Evolutionary conservation across 2,888 invertebrate species (phyloP), one percentile per base, ranked within the genome.

Genomic region (Hololepta plana): DNA sequence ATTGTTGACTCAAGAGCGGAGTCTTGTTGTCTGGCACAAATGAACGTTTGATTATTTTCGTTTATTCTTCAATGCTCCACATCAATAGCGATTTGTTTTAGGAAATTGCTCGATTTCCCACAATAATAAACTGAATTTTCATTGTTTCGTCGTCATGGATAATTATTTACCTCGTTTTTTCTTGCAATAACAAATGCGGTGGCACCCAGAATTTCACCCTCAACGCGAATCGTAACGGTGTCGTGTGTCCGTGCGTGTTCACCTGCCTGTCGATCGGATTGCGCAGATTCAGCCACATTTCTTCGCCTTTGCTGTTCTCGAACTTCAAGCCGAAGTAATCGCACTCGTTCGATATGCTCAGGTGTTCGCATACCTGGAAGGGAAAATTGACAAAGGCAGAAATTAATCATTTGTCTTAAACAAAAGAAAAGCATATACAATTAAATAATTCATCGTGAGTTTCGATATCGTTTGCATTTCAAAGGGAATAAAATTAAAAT

Each of bases 151-250:
- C n/a, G n/a, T 22, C 6, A 24, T 16, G 8, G 10, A 7, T 16
- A 9, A 24, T 20, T 32, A 31, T 33, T 47, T 53, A 79, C 64
- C 81, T 72, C 12, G 84, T 85, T 20, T 72, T 71, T 47, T 82
- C 82, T 53, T 84, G 82, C 34, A 84, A 67, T 32, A 88, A 65
- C 32, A 75, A 68, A 54, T 87, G 85, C 3, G 85, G 85, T 3
- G 82, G 82, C 22, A 88, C 85, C 80, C 84, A 87, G 60, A 85
- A 88, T 55, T 88, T 88, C 39, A 87, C 81, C 37, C 76, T 60
- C 30, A 81, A 58, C 36, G 72, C 68, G 36, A 81, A 67, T 24
- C 76, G 62, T 32, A 72, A 63, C 19, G 67, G 67, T 19, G 62
- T 57, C 4, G 63, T 57, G 29, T 73, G 71, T 29, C 66, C 65